Percentiles rank a stretch among this genome's conserved stretches.
Evolutionary conservation across 2,888 invertebrate species (phyloP).

Genomic region (Pristionchus fissidentatus): DNA sequence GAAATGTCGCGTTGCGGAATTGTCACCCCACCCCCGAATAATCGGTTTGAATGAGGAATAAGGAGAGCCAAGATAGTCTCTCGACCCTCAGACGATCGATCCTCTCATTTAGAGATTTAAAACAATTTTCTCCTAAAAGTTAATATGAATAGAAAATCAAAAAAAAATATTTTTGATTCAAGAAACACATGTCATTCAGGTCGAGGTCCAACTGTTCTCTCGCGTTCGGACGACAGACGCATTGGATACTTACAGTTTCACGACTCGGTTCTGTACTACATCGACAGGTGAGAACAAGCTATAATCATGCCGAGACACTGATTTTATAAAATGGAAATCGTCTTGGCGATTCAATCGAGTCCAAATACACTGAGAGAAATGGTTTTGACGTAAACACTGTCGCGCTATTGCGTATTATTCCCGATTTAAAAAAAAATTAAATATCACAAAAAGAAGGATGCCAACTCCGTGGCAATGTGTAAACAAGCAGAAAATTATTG

Average conservation of each 20-base stretch:
- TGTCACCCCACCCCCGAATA: too few relatives aligned
- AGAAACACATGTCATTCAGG: background rate
- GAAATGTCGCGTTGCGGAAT: too few relatives aligned
- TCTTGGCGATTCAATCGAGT: too few relatives aligned
- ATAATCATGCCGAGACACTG: too few relatives aligned
- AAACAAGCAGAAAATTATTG: background rate
- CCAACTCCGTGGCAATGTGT: background rate
- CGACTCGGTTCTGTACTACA: constrained; percentile 15
- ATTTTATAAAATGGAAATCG: background rate
- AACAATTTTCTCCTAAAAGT: background rate
- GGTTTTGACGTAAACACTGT: background rate
- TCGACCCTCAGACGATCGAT: too few relatives aligned
- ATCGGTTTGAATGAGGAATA: too few relatives aligned
- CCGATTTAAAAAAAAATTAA: background rate
- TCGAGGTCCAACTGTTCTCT: background rate
- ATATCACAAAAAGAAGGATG: background rate
- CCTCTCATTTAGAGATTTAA: too few relatives aligned
- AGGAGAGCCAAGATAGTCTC: too few relatives aligned
- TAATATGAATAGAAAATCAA: background rate
- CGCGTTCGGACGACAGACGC: constrained; percentile 26
- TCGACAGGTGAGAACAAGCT: constrained; percentile 44
- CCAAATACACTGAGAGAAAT: too few relatives aligned
- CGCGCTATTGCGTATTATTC: background rate
- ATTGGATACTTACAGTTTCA: background rate
- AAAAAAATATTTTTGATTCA: background rate